Evolutionary conservation across 2,113 vertebrate genomes (phyloP).

Genomic region (Rhineura floridana): DNA sequence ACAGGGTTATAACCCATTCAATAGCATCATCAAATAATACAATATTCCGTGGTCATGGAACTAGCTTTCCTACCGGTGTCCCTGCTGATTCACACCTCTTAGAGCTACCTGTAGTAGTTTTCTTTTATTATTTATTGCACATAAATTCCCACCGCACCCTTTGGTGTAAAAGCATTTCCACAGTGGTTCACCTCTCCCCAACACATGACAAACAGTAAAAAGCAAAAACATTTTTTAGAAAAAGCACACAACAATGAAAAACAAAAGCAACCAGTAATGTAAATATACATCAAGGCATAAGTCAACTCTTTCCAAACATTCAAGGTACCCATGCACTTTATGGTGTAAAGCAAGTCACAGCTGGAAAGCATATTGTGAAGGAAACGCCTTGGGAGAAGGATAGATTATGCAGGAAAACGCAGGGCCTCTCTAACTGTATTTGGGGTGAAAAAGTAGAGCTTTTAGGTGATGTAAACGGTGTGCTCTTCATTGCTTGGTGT

Average conservation of each 20-base stretch:
- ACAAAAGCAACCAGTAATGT: background rate
- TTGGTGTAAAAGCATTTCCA: background rate
- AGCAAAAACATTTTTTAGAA: background rate
- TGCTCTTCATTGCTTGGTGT: background rate
- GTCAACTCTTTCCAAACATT: background rate
- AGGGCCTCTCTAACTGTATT: background rate
- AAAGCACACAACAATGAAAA: background rate
- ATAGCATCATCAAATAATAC: background rate
- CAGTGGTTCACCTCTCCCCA: background rate
- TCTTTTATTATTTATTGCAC: background rate
- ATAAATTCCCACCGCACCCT: background rate
- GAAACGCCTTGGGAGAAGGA: background rate
- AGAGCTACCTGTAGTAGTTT: background rate
- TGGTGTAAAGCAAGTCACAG: no score
- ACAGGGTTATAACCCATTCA: background rate
- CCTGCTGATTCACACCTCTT: background rate
- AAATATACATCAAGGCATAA: background rate
- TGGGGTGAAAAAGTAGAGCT: background rate
- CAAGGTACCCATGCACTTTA: background rate
- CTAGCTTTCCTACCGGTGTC: background rate
- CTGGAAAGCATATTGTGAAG: background rate
- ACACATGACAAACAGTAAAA: background rate
- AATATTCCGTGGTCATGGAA: background rate
- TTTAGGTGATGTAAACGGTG: no score
- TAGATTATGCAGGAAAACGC: background rate